A percentile compares a stretch with the other conserved stretches of the same genome.
Conservation (phyloP, 2,888 invertebrate genomes). For the Bimastos eiseni region DNA sequence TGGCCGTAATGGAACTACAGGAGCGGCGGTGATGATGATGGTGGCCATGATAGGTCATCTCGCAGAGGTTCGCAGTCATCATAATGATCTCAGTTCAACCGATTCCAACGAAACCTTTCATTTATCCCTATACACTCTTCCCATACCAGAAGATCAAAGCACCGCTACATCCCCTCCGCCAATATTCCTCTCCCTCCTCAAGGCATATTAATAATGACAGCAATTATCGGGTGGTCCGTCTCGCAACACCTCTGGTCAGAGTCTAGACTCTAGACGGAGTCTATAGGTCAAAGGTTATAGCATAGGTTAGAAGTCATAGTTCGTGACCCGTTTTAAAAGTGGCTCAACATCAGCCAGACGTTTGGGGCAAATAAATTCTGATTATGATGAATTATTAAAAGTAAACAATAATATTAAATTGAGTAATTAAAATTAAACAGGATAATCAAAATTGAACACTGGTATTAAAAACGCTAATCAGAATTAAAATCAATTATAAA, state of each 20-base stretch:
- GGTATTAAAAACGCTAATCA: too few relatives aligned
- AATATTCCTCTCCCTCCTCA: background rate
- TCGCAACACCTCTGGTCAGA: background rate
- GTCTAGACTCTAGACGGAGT: too few relatives aligned
- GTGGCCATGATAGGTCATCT: too few relatives aligned
- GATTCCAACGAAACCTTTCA: background rate
- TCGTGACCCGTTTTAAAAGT: background rate
- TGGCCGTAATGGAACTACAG: too few relatives aligned
- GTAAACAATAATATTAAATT: background rate
- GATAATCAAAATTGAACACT: background rate
- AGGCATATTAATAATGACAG: background rate
- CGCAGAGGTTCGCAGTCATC: too few relatives aligned
- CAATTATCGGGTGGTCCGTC: background rate
- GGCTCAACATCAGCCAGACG: background rate
- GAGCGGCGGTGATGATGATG: too few relatives aligned
- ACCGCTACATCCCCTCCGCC: background rate
- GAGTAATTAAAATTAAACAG: background rate
- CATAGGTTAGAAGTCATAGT: background rate
- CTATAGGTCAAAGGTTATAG: background rate
- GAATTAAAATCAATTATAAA: too few relatives aligned
- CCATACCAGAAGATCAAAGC: background rate
- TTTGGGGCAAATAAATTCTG: background rate
- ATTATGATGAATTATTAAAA: background rate
- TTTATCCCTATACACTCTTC: background rate
- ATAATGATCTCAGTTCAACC: too few relatives aligned